Percentiles rank a stretch among this genome's conserved stretches.
phyloP scores from a whole-genome alignment of 1,140 invertebrate species.

The Propsilocerus akamusi region DNA sequence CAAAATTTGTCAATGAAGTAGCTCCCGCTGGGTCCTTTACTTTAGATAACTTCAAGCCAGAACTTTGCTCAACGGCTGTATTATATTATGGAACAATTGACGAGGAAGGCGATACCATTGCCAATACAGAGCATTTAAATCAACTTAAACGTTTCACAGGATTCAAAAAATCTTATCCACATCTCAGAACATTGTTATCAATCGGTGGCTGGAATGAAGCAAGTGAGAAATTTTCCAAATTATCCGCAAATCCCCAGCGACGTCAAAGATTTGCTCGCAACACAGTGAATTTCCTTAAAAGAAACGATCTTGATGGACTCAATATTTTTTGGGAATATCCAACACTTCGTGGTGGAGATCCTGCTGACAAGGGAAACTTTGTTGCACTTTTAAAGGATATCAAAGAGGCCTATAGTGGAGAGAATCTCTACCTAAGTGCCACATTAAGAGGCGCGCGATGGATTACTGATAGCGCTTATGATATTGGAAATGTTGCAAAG shows the following conservation, averaged over 20 bases:
- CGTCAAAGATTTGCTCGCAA: background rate
- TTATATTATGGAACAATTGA: too few relatives aligned
- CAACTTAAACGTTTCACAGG: too few relatives aligned
- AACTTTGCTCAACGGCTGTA: too few relatives aligned
- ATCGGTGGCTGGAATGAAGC: slow-evolving; percentile 58
- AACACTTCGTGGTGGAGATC: slow-evolving; percentile 34
- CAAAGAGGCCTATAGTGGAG: slow-evolving; percentile 27
- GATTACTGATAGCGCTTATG: slow-evolving; percentile 37
- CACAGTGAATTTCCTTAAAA: background rate
- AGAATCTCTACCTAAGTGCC: slow-evolving; percentile 33
- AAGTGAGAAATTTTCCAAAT: slow-evolving; percentile 34
- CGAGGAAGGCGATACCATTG: too few relatives aligned
- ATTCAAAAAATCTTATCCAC: slow-evolving; percentile 33
- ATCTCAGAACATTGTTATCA: slow-evolving; percentile 38
- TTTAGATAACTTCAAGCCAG: too few relatives aligned
- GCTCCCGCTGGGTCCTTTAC: too few relatives aligned
- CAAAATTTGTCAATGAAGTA: too few relatives aligned
- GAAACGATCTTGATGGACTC: background rate
- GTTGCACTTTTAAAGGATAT: slow-evolving; percentile 26
- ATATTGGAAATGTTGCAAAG: slow-evolving; percentile 34
- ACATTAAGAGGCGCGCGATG: slow-evolving; percentile 36
- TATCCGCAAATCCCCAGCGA: background rate
- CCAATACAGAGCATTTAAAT: slow-evolving; percentile 34
- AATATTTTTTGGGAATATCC: background rate
- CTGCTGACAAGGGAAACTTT: background rate